Base-by-base conservation (phyloP, 2,797 vertebrate genomes). In the Malacoraja senta region DNA sequence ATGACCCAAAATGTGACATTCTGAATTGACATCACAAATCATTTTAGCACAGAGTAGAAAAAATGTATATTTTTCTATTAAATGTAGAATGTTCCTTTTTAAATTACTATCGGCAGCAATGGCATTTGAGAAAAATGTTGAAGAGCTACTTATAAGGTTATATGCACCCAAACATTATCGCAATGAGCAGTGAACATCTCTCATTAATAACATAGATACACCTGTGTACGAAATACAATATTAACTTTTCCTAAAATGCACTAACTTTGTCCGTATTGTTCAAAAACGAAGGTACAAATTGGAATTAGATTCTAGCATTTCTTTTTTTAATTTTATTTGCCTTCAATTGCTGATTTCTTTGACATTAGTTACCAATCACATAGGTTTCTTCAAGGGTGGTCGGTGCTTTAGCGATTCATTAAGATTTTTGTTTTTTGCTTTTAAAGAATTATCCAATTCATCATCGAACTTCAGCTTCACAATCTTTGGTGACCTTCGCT, bases 391-490 rank as follows among this genome's bases (percentile, higher is more conserved):
- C 90, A 72, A 74, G 21, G 68, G 72, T 91, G 72, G 21, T 91
- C n/a, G 65, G 24, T 91, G 35, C 68, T 71, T 91, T 35, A 91
- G 71, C 3, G 65, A 29, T 91, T 91, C 63, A 91, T 91, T 91
- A 74, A 91, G 90, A 72, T 68, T 91, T 35, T 91, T 91, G 65
- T 91, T 91, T 91, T 91, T 91, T 44, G 68, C 68, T 91, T 91
- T 91, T 91, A 91, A 91, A 74, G 90, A 44, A 53, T 91, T 91
- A 71, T 91, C 65, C 65, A 91, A 8, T 53, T 91, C 90, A 72
- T 72, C 72, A 26, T 91, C 90, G 72, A 74, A 24, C 71, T 91
- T 91, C 63, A 44, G 32, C 65, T 91, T 91, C 35, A 44, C 72
- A 71, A 71, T 44, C 90, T 74, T 91, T 91, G 90, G 71, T 21